Evolutionary conservation across 2,113 vertebrate genomes (phyloP), one percentile per base, ranked within the genome.

Genomic region (Ceratotherium simum): DNA sequence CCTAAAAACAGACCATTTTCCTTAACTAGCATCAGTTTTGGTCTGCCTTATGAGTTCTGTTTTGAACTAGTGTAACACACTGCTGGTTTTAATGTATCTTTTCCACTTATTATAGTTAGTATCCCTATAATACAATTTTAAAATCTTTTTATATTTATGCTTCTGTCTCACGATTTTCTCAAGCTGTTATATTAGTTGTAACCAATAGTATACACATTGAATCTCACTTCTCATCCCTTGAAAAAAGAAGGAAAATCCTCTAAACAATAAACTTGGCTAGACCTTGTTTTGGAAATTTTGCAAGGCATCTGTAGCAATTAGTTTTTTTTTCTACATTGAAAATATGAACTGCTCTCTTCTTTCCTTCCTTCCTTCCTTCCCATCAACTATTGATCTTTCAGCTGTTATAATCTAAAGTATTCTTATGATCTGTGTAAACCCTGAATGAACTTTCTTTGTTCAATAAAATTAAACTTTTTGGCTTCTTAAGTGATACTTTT

Each of bases 81-180:
- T 98, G 94, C 97, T 98, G 98, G 96, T 98, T 98, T 98, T 99
- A 98, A 98, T 98, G 98, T 95, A 48, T 98, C 94, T 98, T 97
- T 97, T 86, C 97, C 91, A 98, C 98, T 98, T 98, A 96, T 94
- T 98, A 94, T 93, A 89, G 94, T 98, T 98, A 97, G 97, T 98
- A 98, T 96, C 98, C 98, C 98, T 98, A 80, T 81, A 97, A 83
- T 98, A 93, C 86, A 60, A 80, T 98, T 99, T 98, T 98, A 93
- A 98, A 98, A 96, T 97, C 96, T 97, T 97, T 93, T 94, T 97
- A 69, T 98, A 97, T 98, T 98, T 99, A 88, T 98, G 98, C 96
- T 89, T 98, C 95, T 98, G 92, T 98, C 85, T 93, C 96, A 39
- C 70, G 80, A 97, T 67, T 88, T 98, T 97, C 98, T 90, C 94